These are phyloP conservation scores for Etheostoma perlongum DNA, from an alignment of 2,797 vertebrate species.

Conservation along the genomic window DNA sequence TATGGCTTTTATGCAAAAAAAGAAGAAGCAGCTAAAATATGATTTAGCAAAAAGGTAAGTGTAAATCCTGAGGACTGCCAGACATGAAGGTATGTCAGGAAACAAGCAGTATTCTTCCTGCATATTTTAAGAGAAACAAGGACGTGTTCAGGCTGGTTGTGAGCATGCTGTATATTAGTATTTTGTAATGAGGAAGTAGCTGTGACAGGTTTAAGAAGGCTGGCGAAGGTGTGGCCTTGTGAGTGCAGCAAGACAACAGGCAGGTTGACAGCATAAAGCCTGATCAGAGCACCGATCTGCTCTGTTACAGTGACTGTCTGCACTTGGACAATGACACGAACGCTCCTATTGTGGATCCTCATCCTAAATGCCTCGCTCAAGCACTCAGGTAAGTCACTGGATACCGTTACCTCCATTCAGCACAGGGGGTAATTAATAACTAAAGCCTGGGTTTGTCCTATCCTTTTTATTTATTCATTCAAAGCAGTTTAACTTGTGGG, in stretches of 20 bases:
- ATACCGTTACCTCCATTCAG: constrained; percentile 51
- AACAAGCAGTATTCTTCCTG: constrained; percentile 25
- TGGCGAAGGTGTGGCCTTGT: constrained; percentile 66
- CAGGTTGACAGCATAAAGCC: constrained; percentile 62
- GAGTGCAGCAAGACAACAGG: constrained; percentile 10
- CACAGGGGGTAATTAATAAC: constrained; percentile 66
- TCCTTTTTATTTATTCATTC: constrained; percentile 30
- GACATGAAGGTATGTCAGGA: not conserved
- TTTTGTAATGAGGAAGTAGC: constrained; percentile 62
- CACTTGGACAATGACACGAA: constrained; percentile 68
- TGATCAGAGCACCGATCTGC: constrained; percentile 24
- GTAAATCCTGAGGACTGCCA: not conserved
- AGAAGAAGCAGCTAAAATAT: constrained; percentile 1
- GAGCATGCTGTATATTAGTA: not conserved
- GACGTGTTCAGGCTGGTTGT: constrained; percentile 58
- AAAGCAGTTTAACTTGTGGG: constrained; percentile 3
- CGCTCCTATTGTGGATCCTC: constrained; percentile 76
- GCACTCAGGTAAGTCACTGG: constrained; percentile 79
- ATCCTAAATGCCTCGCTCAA: constrained; percentile 62
- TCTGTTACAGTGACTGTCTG: constrained; percentile 59
- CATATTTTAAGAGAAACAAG: constrained; percentile 50
- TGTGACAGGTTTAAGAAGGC: constrained; percentile 29
- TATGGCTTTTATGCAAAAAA: constrained; percentile 3
- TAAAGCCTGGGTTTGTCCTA: constrained; percentile 50
- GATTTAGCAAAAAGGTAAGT: constrained; percentile 10